Conservation (phyloP, 2,797 vertebrate genomes). For the Anguilla megastoma region DNA sequence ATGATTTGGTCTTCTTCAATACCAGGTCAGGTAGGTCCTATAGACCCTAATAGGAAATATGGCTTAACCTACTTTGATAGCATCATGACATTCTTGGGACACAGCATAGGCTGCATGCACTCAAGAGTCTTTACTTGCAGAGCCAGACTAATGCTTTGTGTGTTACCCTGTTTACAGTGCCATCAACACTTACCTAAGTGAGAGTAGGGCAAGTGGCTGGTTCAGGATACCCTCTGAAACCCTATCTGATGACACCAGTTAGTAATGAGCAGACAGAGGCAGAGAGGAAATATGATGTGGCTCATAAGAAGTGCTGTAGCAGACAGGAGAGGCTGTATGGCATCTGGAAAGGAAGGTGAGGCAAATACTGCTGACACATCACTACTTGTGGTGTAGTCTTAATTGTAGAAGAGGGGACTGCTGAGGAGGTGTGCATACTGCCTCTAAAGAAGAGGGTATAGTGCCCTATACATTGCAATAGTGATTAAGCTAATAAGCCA, state of each 20-base stretch:
- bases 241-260: slow-evolving; percentile 17
- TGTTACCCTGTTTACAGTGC: not conserved
- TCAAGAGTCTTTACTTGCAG: too few relatives aligned
- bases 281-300: slow-evolving; percentile 2
- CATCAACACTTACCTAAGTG: slow-evolving; percentile 3
- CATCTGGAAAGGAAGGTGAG: slow-evolving; percentile 11
- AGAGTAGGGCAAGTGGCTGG: slow-evolving; percentile 6
- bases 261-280: slow-evolving; percentile 1
- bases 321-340: not conserved
- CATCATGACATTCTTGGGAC: too few relatives aligned
- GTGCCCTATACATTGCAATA: not conserved
- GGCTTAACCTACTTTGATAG: too few relatives aligned
- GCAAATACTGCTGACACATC: not conserved
- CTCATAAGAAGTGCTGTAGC: slow-evolving; percentile 14
- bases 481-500: too few relatives aligned
- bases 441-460: too few relatives aligned
- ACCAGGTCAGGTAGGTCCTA: too few relatives aligned
- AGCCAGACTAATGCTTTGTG: too few relatives aligned
- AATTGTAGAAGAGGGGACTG: not conserved
- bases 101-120: too few relatives aligned
- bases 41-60: too few relatives aligned
- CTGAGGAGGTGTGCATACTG: not conserved
- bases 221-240: slow-evolving; percentile 8
- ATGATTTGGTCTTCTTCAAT: too few relatives aligned
- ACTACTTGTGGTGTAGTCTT: not conserved